These are phyloP conservation scores for Hipposideros larvatus DNA, from an alignment of 2,797 vertebrate species.

Conservation along the genomic window DNA sequence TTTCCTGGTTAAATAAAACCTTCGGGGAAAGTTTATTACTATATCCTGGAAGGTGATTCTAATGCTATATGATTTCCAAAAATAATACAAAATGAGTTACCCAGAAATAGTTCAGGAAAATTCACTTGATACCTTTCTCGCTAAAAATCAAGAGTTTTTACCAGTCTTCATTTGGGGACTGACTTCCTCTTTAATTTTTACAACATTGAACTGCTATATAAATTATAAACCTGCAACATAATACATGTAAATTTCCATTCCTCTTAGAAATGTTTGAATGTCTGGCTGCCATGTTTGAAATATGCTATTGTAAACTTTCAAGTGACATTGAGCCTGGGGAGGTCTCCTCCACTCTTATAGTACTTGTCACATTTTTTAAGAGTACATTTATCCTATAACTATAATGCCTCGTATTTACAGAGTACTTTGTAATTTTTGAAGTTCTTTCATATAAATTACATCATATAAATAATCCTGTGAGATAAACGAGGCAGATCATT, in stretches of 20 bases:
- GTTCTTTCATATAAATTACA: not conserved
- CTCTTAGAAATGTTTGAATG: not conserved
- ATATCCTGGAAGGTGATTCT: not conserved
- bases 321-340: not conserved
- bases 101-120: conserved; percentile 39
- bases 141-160: not conserved
- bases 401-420: not conserved
- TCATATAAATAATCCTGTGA: not conserved
- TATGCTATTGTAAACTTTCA: not conserved
- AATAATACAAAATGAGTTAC: not conserved
- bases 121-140: not conserved
- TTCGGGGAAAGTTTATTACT: not conserved
- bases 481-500: not conserved
- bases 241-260: not conserved
- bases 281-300: not conserved
- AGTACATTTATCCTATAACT: not conserved
- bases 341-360: not conserved
- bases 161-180: not conserved
- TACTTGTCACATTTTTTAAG: not conserved
- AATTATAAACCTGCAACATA: not conserved
- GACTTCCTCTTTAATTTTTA: not conserved
- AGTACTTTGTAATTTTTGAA: not conserved
- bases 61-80: not conserved
- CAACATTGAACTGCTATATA: not conserved
- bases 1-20: conserved; percentile 30